A percentile compares a stretch with the other conserved stretches of the same genome.
Conservation (phyloP, 2,888 invertebrate species). For the Eupithecia tripunctaria region DNA sequence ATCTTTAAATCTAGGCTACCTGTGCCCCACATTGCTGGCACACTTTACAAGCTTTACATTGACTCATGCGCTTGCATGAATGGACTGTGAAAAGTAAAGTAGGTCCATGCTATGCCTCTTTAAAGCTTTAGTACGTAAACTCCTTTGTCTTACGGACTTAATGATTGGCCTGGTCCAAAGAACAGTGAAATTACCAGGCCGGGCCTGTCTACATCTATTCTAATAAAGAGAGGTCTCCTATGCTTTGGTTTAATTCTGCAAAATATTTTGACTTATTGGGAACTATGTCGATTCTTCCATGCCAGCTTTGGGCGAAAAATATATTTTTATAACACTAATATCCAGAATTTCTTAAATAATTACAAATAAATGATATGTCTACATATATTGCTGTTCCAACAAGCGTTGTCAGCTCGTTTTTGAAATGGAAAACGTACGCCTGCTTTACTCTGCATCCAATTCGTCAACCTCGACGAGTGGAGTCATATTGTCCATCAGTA, state of each 20-base stretch:
- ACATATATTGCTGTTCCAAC: not conserved
- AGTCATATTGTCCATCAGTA: not conserved
- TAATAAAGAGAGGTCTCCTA: not conserved
- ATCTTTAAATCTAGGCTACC: conserved; percentile 39
- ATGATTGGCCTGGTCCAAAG: not conserved
- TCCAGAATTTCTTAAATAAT: too few relatives aligned
- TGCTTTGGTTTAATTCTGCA: not conserved
- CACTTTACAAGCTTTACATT: conserved; percentile 23
- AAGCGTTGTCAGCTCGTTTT: too few relatives aligned
- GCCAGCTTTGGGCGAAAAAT: not conserved
- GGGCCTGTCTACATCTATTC: not conserved
- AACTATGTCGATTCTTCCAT: not conserved
- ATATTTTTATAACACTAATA: too few relatives aligned
- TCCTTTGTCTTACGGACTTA: not conserved
- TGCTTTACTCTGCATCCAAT: not conserved
- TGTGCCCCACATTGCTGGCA: conserved; percentile 34
- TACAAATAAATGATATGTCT: too few relatives aligned
- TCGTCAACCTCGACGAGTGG: not conserved
- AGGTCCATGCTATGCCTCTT: not conserved
- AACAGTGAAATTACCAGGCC: not conserved
- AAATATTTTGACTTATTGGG: not conserved
- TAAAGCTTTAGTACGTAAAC: not conserved
- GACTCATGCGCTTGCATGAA: conserved; percentile 16
- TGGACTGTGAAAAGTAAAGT: conserved; percentile 13
- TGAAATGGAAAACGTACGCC: not conserved